Base-by-base conservation (phyloP, 2,113 vertebrate genomes). In the Hystrix cristata region DNA sequence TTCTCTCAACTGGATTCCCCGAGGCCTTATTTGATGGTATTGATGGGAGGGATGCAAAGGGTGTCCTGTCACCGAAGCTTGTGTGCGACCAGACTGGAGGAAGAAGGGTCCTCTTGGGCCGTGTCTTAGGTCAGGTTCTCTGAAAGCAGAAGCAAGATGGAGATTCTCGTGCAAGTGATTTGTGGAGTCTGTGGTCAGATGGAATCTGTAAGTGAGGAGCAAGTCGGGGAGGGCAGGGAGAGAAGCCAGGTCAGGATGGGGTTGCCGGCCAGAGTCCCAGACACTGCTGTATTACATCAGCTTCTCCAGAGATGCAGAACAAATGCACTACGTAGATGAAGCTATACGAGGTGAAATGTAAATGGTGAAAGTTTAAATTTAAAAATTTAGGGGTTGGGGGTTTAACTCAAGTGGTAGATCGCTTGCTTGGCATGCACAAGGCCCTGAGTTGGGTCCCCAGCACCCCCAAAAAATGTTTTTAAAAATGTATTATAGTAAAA, bases 131-230 rank as follows among this genome's bases (percentile, higher is more conserved):
- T 71, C 16, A 0, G 23, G 53, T 27, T 46, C 34, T 18, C 59
- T 46, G 1, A 13, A 69, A 60, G 13, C 10, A 62, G 43, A 53
- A 43, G 13, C 2, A 19, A 51, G 69, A 25, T 78, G 7, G 79
- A 43, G 79, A 21, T 53, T 27, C 18, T 21, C 25, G 31, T 19
- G 65, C 38, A 51, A 55, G 38, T 46, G 43, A 25, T 6, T 48
- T 2, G 1, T 0, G 19, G n/a, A n/a, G 1, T 1, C 2, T 5
- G 4, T 43, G 19, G 0, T 29, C 29, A 55, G 11, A 3, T 27
- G 65, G 27, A 53, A 64, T 27, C n/a, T 46, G 27, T 0, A 4
- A 18, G 18, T 51, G 14, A 6, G 7, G 15, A 31, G 31, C 16
- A 14, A 0, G 51, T 0, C 21, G 12, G 25, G 1, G n/a, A 43